These are phyloP conservation scores for Puma concolor DNA, from an alignment of 2,113 vertebrate genomes.

Conservation along the genomic window DNA sequence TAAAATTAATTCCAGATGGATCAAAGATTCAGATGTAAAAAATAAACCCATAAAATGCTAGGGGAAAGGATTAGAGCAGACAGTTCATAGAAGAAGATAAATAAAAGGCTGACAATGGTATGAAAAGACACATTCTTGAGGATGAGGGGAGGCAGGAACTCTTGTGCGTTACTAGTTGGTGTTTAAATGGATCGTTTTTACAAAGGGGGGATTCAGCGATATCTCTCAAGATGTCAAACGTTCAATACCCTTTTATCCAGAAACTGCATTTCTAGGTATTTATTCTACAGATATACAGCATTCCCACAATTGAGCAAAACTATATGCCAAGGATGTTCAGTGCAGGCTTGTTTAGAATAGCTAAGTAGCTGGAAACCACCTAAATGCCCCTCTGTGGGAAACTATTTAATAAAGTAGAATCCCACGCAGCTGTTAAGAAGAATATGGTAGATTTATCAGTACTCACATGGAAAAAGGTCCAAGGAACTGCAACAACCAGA, in stretches of 20 bases:
- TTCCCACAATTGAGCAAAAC: not conserved
- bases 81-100: not conserved
- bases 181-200: not conserved
- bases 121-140: not conserved
- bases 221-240: slow-evolving; percentile 12
- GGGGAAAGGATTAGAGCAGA: not conserved
- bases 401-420: not conserved
- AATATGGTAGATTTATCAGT: not conserved
- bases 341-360: slow-evolving; percentile 1
- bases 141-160: not conserved
- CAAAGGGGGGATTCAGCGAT: not conserved
- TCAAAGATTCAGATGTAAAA: slow-evolving; percentile 9
- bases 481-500: not conserved
- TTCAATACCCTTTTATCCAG: not conserved
- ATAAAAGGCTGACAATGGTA: not conserved
- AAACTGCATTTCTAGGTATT: not conserved
- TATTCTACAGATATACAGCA: not conserved
- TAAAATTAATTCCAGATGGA: slow-evolving; percentile 46
- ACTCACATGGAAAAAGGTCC: not conserved
- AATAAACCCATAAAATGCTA: not conserved
- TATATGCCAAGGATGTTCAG: not conserved
- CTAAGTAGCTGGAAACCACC: slow-evolving; percentile 71
- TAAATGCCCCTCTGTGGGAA: slow-evolving; percentile 55
- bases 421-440: not conserved
- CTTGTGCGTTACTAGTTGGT: not conserved